Evolutionary conservation across 2,113 vertebrate genomes (phyloP), one percentile per base, ranked within the genome.

Genomic region (Menidia beryllina): DNA sequence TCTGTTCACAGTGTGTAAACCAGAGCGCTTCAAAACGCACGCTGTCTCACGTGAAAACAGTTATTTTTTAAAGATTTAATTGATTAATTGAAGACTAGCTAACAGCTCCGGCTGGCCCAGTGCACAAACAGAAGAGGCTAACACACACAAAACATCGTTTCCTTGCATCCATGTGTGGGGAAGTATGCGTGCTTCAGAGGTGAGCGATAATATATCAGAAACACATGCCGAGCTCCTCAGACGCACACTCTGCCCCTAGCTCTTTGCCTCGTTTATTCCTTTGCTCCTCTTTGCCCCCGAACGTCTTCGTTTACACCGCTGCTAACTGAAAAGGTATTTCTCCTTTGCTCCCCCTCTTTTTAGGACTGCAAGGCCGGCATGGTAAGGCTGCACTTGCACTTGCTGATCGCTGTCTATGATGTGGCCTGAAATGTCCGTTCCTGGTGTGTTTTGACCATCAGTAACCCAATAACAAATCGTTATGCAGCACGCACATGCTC

Each of bases 101-200:
- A 51, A 70, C 3, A 24, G 21, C 51, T 66, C 9, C 72, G 38
- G 75, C 70, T 38, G 14, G 49, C 49, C 34, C 23, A 20, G 21
- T 43, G 45, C 26, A 43, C 39, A 5, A 27, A 69, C 48, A 69
- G 51, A 52, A 61, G 36, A 68, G 36, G 53, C 45, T 39, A 23
- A 58, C 27, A 49, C 51, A 48, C 39, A 71, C 57, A 59, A 75
- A 43, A 71, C 71, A 72, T 25, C 48, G 0, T 55, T 26, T 58
- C 58, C 17, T 10, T 58, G 19, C 26, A 56, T 48, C 85, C 78
- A 75, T 86, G 75, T 86, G 79, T 0, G 83, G 85, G 12, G 71
- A 90, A 85, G 51, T 86, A 81, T 86, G 80, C 55, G 75, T 75
- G 69, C 79, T 74, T 64, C 49, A 21, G 73, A 79, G 82, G 72